Conservation (phyloP, 2,797 vertebrate species). For the Sebastes minor region DNA sequence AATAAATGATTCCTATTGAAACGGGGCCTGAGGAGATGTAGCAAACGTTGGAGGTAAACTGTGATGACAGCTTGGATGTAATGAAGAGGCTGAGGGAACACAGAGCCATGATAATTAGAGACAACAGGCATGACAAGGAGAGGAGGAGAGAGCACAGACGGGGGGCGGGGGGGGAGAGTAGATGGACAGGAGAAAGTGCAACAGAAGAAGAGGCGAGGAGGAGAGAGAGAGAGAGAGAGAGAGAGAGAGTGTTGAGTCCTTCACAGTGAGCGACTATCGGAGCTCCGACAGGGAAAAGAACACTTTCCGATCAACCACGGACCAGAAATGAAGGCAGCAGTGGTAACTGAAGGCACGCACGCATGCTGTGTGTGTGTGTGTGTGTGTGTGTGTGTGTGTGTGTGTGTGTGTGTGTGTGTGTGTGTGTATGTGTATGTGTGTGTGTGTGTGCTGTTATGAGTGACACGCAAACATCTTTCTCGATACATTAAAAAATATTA, state of each 20-base stretch:
- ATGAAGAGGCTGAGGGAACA: constrained; percentile 68
- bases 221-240: constrained; percentile 3
- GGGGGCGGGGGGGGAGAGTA: too few species aligned
- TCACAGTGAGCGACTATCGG: constrained; percentile 44
- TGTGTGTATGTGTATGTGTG: background rate
- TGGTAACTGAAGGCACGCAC: constrained; percentile 21
- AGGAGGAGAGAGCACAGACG: background rate
- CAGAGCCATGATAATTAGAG: constrained; percentile 67
- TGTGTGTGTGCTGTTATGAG: constrained; percentile 17
- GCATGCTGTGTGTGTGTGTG: constrained; percentile 7
- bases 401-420: constrained; percentile 13
- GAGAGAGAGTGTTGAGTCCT: constrained; percentile 35
- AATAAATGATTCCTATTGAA: constrained; percentile 53
- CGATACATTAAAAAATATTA: background rate
- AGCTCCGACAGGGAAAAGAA: constrained; percentile 58
- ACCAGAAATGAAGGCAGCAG: constrained; percentile 41
- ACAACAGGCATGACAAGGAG: constrained; percentile 61
- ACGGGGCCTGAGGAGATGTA: constrained; percentile 42
- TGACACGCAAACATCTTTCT: constrained; percentile 32
- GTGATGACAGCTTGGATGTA: constrained; percentile 68
- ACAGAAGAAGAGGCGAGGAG: constrained; percentile 12
- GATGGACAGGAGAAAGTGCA: constrained; percentile 47
- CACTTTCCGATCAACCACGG: constrained; percentile 40
- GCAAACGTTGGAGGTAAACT: constrained; percentile 66
- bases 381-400: background rate